Evolutionary conservation across 1,140 invertebrate species (phyloP).

Genomic region (Euwallacea fornicatus): DNA sequence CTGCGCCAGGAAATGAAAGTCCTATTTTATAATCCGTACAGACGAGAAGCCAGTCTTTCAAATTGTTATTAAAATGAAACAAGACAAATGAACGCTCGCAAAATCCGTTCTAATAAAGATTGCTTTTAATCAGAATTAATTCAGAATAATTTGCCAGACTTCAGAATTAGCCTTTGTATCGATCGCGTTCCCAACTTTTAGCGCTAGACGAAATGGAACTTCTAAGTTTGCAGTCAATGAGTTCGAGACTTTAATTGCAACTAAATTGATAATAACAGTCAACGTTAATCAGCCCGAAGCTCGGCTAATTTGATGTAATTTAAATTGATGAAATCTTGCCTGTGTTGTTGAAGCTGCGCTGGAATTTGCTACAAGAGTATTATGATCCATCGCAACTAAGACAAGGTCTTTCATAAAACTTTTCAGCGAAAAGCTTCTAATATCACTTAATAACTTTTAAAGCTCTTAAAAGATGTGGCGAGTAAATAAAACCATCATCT

Average conservation of each 20-base stretch:
- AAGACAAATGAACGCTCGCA: conserved; percentile 4
- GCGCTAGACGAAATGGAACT: no score
- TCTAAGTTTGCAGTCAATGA: no score
- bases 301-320: no score
- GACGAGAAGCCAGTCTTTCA: neutral
- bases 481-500: conserved; percentile 3
- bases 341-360: no score
- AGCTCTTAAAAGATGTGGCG: neutral
- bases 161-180: conserved; percentile 1
- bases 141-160: neutral
- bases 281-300: no score
- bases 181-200: neutral
- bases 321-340: no score
- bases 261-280: no score
- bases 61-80: conserved; percentile 10
- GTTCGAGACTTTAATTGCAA: no score
- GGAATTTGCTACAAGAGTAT: no score
- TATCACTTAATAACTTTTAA: conserved; percentile 4
- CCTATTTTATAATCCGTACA: conserved; percentile 5
- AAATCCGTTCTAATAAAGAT: conserved; percentile 5
- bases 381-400: no score
- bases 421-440: neutral
- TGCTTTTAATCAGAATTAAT: conserved; percentile 9
- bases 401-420: no score
- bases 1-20: conserved; percentile 1